Conservation (phyloP, 2,113 vertebrate species). For the Pogonocichla stellata region DNA sequence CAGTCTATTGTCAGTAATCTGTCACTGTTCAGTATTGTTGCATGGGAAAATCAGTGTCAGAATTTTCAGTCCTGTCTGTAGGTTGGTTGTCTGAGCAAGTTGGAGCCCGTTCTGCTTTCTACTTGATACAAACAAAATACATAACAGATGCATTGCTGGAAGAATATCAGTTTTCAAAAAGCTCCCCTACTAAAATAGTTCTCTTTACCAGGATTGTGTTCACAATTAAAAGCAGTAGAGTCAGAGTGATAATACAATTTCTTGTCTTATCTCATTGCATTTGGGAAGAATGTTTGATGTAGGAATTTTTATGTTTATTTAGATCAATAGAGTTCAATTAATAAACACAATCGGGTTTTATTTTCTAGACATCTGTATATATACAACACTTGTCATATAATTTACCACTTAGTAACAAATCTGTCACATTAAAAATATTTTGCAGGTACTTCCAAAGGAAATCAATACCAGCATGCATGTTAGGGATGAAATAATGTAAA, state of each 20-base stretch:
- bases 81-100: not conserved
- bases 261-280: not conserved
- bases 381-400: not conserved
- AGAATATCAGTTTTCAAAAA: not conserved
- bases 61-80: not conserved
- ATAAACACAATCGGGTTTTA: not conserved
- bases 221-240: not conserved
- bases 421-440: constrained; percentile 31
- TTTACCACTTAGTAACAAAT: constrained; percentile 35
- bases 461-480: not conserved
- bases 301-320: not conserved
- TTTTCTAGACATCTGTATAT: constrained; percentile 15
- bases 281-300: not conserved
- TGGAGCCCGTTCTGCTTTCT: not conserved
- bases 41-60: not conserved
- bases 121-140: not conserved
- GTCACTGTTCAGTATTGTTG: not conserved
- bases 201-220: not conserved
- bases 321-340: not conserved
- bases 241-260: not conserved
- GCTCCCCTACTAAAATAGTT: not conserved
- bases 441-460: not conserved
- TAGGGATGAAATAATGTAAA: not conserved
- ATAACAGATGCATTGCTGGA: not conserved
- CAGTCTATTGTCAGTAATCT: not conserved